Evolutionary conservation across 92 coral and sea anemone genomes (phyloP).

Genomic region (Porites lobata): DNA sequence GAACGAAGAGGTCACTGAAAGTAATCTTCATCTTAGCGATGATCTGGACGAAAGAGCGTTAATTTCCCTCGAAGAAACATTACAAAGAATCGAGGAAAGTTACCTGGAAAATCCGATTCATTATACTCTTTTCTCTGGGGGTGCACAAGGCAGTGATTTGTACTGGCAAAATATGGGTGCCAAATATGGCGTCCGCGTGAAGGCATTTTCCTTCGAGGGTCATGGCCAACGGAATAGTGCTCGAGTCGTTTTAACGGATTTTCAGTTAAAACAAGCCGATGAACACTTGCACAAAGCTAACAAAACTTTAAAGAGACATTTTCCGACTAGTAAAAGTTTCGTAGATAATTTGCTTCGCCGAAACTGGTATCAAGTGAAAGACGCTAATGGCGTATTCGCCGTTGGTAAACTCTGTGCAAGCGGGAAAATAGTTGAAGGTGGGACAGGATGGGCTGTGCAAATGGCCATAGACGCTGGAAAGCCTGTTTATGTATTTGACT

Average conservation of each 20-base stretch:
- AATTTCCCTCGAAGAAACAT: conserved; percentile 1
- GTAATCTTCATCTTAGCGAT: no score
- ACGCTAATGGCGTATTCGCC: conserved; percentile 52
- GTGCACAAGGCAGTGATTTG: conserved; percentile 58
- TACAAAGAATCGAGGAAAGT: conserved; percentile 23
- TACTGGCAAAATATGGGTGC: conserved; percentile 60
- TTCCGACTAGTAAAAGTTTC: conserved; percentile 51
- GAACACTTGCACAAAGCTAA: conserved; percentile 46
- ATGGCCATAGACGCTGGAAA: conserved; percentile 58
- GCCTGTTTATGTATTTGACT: conserved; percentile 53
- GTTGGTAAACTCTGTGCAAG: conserved; percentile 32
- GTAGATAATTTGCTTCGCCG: conserved; percentile 59
- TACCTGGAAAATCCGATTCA: conserved; percentile 37
- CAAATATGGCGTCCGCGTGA: conserved; percentile 43
- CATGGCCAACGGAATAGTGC: conserved; percentile 46
- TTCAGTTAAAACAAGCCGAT: conserved; percentile 52
- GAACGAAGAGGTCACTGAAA: no score
- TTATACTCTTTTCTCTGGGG: conserved; percentile 66
- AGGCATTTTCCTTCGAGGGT: conserved; percentile 52
- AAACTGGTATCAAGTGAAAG: conserved; percentile 62
- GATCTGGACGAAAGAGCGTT: neutral
- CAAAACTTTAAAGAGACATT: conserved; percentile 54
- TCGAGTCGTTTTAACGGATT: conserved; percentile 31
- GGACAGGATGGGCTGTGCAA: conserved; percentile 73
- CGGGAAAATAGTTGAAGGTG: conserved; percentile 51